Base-by-base conservation (phyloP, 2,888 invertebrate genomes). In the Globia sparganii region DNA sequence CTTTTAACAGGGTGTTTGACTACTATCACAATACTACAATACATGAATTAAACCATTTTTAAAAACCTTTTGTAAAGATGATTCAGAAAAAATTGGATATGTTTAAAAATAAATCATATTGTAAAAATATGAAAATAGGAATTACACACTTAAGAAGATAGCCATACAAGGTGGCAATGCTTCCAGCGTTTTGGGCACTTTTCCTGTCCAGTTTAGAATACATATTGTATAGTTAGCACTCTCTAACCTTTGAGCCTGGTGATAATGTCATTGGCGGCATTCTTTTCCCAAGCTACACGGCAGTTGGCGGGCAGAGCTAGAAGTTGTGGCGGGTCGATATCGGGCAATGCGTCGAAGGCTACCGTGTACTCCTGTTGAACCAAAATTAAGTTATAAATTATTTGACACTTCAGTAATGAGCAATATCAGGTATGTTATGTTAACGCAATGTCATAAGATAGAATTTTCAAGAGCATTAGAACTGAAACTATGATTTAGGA, bases 221-320 rank as follows among this genome's bases (percentile, higher is more conserved):
- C 11, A 43, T 28, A 43, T 40, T 21, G 11, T 28, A 28, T 28
- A 43, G 65, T 43, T 37, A 64, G 3, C n/a, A n/a, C n/a, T 28
- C 40, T 28, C 13, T 46, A 66, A 92, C 93, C 93, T 90, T 88
- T 92, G 4, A 93, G 85, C n/a, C 90, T 90, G 21, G 75, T 92
- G 69, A 98, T 96, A n/a, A 98, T 97, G 40, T 95, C 92, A 18
- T 93, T 93, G 2, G 97, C 97, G 6, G 97, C 97, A 75, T 97
- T 97, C 85, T 97, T 97, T 93, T 99, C 99, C 97, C 98, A 98
- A 15, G 98, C 98, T 72, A 98, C 96, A 84, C 98, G 98, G 78
- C 99, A 98, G 92, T 99, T 99, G 72, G 98, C 98, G 0, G 99
- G 98, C 68, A 99, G 95, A 5, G 99, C 98, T 90, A 99, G 98